These are phyloP conservation scores for Dicyrtoma fusca DNA, from an alignment of 2,888 invertebrate genomes.

Conservation along the genomic window DNA sequence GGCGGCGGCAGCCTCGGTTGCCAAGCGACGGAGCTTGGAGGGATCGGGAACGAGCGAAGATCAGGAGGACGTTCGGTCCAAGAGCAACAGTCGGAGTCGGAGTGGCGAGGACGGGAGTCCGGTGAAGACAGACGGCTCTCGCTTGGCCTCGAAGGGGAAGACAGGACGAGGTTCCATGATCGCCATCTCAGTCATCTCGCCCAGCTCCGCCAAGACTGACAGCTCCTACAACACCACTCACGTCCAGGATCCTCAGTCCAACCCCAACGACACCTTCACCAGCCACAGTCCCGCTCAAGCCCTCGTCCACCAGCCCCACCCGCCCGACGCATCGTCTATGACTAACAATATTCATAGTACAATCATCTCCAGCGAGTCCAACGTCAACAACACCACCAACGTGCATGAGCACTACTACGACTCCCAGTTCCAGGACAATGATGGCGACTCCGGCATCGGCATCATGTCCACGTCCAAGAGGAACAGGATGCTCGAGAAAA, in stretches of 20 bases:
- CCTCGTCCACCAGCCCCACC: background rate
- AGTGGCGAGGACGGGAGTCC: background rate
- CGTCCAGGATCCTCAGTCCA: background rate
- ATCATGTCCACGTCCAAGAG: slow-evolving; percentile 55
- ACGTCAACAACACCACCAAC: background rate
- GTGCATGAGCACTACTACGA: slow-evolving; percentile 31
- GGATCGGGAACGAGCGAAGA: background rate
- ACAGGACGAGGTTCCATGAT: slow-evolving; percentile 22
- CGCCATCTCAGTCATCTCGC: slow-evolving; percentile 29
- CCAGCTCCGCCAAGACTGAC: slow-evolving; percentile 24
- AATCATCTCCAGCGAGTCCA: background rate
- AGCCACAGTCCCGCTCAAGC: background rate
- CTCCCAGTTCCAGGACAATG: slow-evolving; percentile 44
- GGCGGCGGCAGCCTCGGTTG: slow-evolving; percentile 32
- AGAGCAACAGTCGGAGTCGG: background rate
- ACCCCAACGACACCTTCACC: background rate
- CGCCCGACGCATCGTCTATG: background rate
- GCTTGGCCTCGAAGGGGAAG: background rate
- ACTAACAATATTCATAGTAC: slow-evolving; percentile 8
- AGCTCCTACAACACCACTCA: background rate
- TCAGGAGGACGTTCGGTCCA: background rate
- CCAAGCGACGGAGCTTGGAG: slow-evolving; percentile 24
- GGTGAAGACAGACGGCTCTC: background rate
- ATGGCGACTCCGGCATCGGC: slow-evolving; percentile 62
- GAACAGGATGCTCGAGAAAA: slow-evolving; percentile 72